Base-by-base conservation (phyloP, 1,140 invertebrate species). In the Aphelinus atriplicis region DNA sequence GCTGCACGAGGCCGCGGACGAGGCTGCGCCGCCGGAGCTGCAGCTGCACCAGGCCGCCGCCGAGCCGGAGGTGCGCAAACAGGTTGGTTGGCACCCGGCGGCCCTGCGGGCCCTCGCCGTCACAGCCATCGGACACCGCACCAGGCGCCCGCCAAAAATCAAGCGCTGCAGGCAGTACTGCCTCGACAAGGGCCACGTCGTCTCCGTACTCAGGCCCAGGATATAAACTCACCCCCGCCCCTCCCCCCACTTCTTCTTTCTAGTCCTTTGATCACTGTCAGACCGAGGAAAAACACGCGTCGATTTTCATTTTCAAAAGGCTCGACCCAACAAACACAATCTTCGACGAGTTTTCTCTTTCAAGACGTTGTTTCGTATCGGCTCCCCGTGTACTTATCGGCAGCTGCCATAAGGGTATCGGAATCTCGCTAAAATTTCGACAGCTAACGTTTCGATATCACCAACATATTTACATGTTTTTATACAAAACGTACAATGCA, bases 1-100 rank as follows among this genome's bases (percentile, higher is more conserved):
- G 50, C 79, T 43, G 26, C 58, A 60, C 26, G 26, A 26, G 26
- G 26, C 26, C 26, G 26, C 26, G 26, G 26, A 26, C 26, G 26
- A 26, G 26, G 26, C 26, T 26, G 26, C 26, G 26, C 26, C 26
- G 46, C 56, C 51, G 61, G 64, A 2, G 3, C 6, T 0, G 1
- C 55, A 2, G 26, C 57, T 7, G 75, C 56, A 3, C 48, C 65
- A 26, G 56, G 42, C 81, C 80, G 67, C 77, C 56, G 70, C 73
- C 50, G 85, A 87, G 53, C 85, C 85, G 48, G 87, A 88, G 73
- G 80, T 85, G 60, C 81, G 82, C 75, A 88, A 88, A 82, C 86
- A 87, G 85, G 87, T 88, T 87, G 84, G 87, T 88, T 84, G 82
- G 80, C 79, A 80, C 58, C 79, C 82, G 72, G 75, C 76, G 63